Evolutionary conservation across 1,140 invertebrate genomes (phyloP), one percentile per base, ranked within the genome.

Genomic region (Philotrypesis tridentata): DNA sequence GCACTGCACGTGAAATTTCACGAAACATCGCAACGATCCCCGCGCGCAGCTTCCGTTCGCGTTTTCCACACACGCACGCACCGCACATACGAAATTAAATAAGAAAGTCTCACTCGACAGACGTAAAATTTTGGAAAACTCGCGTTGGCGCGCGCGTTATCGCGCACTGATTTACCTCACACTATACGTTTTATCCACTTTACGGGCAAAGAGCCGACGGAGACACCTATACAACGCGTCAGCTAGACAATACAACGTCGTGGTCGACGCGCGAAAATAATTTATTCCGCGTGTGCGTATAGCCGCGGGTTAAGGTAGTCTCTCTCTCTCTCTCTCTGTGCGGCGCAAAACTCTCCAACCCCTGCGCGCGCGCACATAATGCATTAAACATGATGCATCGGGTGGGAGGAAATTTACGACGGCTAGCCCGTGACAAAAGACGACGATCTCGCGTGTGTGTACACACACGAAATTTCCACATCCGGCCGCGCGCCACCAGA

Each of bases 401-500:
- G 83, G 86, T 87, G 83, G 85, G 83, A 82, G 80, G 82, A 84
- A 85, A 88, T 86, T 87, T 88, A 88, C 82, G 85, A 84, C 48
- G 61, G 31, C 71, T 40, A 31, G 67, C 21, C 48, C 27, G n/a
- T n/a, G 75, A 48, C 31, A 67, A 43, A n/a, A 77, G 37, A 43
- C 55, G 37, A 72, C 8, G 60, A 43, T 65, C 60, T 74, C 79
- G n/a, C n/a, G n/a, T n/a, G n/a, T n/a, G n/a, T n/a, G n/a, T n/a
- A n/a, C n/a, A n/a, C n/a, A n/a, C n/a, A 23, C 79, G 29, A 81
- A 76, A 70, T 75, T 75, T 75, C 79, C 48, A 60, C 72, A 70
- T 81, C 79, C 79, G 79, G 78, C n/a, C n/a, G n/a, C 61, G 68
- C 17, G 73, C 21, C 23, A n/a, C 25, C 61, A 63, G 48, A 80